Base-by-base conservation (phyloP, 2,888 invertebrate genomes). In the Drosophila hamatofila region DNA sequence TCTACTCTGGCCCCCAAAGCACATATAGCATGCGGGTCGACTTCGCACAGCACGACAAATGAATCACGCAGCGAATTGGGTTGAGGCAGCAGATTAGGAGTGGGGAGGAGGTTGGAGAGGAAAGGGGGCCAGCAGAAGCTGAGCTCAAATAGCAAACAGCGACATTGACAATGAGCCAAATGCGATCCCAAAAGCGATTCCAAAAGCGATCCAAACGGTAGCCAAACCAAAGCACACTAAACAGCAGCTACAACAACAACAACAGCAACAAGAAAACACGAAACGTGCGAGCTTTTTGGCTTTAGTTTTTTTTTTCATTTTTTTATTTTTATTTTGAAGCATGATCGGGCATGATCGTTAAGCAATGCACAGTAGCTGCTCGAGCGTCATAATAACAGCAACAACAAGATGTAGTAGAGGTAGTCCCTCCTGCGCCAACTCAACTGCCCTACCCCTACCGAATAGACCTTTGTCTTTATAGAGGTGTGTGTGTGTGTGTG, bases 281-380 rank as follows among this genome's bases (percentile, higher is more conserved):
- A 76, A 88, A 88, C 89, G 86, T 86, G 88, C 78, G 72, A 89
- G 86, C 86, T 87, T 88, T 49, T 87, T 89, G 89, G 88, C 78
- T 85, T 85, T 73, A 74, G 76, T 78, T 58, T 67, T 82, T 88
- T 78, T 60, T 66, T 77, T 82, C 9, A 4, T 72, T 48, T 66
- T 8, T 3, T 39, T 39, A 8, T 39, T 7, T 16, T 7, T 16
- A 16, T 37, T 37, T 83, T 88, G 83, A 71, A 68, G 88, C 88
- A 89, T 87, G 90, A 87, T 87, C 90, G 72, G 80, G 89, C 86
- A 87, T 84, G 83, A 88, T 88, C 90, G 90, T 89, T 90, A 85
- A 90, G 88, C 83, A 85, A 76, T 89, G 90, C 90, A 89, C 89
- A 90, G 89, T 89, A 89, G 89, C 89, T 83, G 77, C 78, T 80